Base-by-base conservation (phyloP, 37 sponge, comb jelly and placozoan genomes). In the Beroe forskalii region DNA sequence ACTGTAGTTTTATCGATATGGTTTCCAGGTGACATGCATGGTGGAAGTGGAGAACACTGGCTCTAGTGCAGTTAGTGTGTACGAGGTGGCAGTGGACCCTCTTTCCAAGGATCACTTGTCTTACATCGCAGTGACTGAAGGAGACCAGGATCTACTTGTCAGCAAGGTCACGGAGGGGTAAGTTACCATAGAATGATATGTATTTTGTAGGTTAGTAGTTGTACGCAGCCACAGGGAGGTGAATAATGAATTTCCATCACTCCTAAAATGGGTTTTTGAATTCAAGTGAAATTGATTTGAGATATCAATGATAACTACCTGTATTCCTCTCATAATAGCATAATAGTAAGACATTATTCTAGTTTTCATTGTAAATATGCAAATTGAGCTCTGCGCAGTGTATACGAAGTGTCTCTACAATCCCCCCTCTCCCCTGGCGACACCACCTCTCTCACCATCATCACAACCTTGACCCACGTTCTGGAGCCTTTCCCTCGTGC, bases 401-500 rank as follows among this genome's bases (percentile, higher is more conserved):
- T 80, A 43, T 80, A 43, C 86, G 86, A 80, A 37, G 86, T 37
- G 30, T 33, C 86, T 4, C 86, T 80, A 17, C 3, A 20, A n/a
- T 42, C 83, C 19, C 67, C 97, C 0, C 92, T 97, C 9, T 60
- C 89, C 4, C 40, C 92, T 9, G 62, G 89, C 0, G 86, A 28
- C 2, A 72, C 93, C 4, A 62, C 92, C 36, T 93, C 90, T 36
- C 89, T 97, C 0, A 83, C 55, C 24, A 89, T 97, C 12, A 92
- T 91, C 24, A 92, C 90, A 0, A 91, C 93, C 1, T 93, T 94
- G 41, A 31, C 91, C 20, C 90, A 93, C 90, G 44, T 90, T 25
- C 60, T 94, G n/a, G 32, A 62, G 24, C 93, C 98, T 1, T 92
- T 89, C 76, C 98, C 98, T 0, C 37, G 41, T 33, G 67, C 95